Evolutionary conservation across 1,140 invertebrate genomes (phyloP), one percentile per base, ranked within the genome.

Genomic region (Drosophila tropicalis): DNA sequence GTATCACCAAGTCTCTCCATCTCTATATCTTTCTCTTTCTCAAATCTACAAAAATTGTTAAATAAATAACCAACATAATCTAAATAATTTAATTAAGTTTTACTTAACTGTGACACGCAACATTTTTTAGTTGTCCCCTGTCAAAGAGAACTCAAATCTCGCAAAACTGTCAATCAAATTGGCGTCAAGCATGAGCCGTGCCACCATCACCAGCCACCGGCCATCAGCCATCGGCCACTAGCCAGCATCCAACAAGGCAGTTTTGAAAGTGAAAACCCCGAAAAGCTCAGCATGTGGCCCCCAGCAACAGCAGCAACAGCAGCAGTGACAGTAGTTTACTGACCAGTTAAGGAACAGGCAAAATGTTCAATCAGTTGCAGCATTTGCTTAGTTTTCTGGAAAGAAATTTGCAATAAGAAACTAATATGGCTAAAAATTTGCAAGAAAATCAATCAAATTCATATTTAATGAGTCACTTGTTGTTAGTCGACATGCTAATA

Each of bases 231-330:
- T 17, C 4, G 3, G 32, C 32, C 34, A 36, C 34, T 12, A 36
- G 44, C 17, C 17, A 51, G 17, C 17, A 51, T 17, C 44, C 17
- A 51, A 17, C 44, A 51, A 51, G 44, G 9, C 44, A 22, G 67
- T 80, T 87, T 89, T 72, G 79, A 87, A 86, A 87, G 84, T 80
- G 79, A 86, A 87, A 85, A 83, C 72, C 69, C 44, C 73, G 41
- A 70, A 67, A 65, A 15, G 60, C 66, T 19, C 73, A 66, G 73
- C 73, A 72, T 69, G 79, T 81, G 78, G 41, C 44, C 39, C 34
- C 32, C 60, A 62, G 41, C 54, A 68, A 29, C 68, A 29, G 19
- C 56, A 39, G 17, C 47, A 5, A 22, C 29, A 22, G 54, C 64
- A 51, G 17, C 44, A 51, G 17, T 51, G 44, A 22, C 44, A 19